Percentiles rank a stretch among this genome's conserved stretches.
Conservation (phyloP, 2,797 vertebrate genomes). For the Pygocentrus nattereri region DNA sequence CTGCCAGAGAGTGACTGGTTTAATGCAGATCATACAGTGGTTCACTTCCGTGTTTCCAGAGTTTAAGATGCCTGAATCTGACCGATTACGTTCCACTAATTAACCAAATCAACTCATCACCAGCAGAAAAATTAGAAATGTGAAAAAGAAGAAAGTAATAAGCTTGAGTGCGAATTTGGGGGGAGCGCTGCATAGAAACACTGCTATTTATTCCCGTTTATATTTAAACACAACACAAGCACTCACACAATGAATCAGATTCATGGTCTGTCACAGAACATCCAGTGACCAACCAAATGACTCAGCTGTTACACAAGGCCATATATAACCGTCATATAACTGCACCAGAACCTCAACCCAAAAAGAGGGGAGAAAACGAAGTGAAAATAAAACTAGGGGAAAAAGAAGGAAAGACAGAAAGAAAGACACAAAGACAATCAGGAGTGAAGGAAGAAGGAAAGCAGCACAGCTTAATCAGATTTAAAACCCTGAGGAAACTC, state of each 20-base stretch:
- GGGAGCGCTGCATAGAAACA: not conserved
- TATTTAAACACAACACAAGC: not conserved
- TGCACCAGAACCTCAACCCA: too few species aligned
- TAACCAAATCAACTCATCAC: conserved; percentile 69
- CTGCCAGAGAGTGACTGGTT: too few species aligned
- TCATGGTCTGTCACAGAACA: conserved; percentile 34
- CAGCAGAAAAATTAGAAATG: conserved; percentile 38
- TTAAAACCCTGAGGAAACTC: too few species aligned
- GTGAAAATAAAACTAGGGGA: too few species aligned
- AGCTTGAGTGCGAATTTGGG: conserved; percentile 58
- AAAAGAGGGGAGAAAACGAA: not conserved
- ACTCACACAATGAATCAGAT: conserved; percentile 30
- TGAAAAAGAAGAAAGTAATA: conserved; percentile 57
- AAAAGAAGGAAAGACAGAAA: not conserved
- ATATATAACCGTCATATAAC: not conserved
- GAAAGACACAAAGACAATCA: too few species aligned
- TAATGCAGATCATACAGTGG: too few species aligned
- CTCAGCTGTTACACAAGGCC: conserved; percentile 25
- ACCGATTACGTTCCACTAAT: conserved; percentile 58
- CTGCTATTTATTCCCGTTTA: not conserved
- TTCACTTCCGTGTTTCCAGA: not conserved
- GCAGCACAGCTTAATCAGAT: too few species aligned
- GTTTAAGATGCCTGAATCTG: not conserved
- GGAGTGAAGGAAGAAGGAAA: not conserved
- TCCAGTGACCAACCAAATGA: conserved; percentile 34